A percentile compares a stretch with the other conserved stretches of the same genome.
Conservation (phyloP, 23 tunicate genomes). For the Corella eumyota region DNA sequence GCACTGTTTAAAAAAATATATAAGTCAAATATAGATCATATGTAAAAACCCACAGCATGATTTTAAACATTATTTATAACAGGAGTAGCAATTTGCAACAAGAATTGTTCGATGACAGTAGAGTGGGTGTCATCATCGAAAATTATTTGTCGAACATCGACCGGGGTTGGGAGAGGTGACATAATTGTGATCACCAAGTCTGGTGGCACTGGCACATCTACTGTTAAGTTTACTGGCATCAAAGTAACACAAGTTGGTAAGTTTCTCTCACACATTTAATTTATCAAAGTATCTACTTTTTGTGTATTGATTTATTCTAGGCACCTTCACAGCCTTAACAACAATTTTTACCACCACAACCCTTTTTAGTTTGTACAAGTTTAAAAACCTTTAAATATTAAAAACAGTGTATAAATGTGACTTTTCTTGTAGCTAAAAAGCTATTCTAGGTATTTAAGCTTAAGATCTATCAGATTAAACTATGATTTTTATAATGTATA, state of each 20-base stretch:
- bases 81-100: constrained; percentile 82
- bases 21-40: no score
- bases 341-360: background rate
- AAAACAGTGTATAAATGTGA: no score
- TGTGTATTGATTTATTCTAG: background rate
- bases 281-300: background rate
- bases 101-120: constrained; percentile 82
- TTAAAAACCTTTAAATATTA: no score
- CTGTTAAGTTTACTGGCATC: constrained; percentile 67
- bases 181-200: constrained; percentile 83
- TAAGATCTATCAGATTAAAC: no score
- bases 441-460: no score
- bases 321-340: background rate
- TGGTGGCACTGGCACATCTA: constrained; percentile 81
- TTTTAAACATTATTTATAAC: no score
- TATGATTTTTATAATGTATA: background rate
- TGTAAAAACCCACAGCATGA: no score
- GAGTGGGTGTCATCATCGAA: constrained; percentile 89
- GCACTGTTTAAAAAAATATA: no score
- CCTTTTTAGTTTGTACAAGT: no score
- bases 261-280: background rate
- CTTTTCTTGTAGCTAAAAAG: no score
- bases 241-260: constrained; percentile 44
- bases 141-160: constrained; percentile 71
- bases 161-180: constrained; percentile 60